Evolutionary conservation across 2,113 vertebrate genomes (phyloP).

Genomic region (Lepus timidus): DNA sequence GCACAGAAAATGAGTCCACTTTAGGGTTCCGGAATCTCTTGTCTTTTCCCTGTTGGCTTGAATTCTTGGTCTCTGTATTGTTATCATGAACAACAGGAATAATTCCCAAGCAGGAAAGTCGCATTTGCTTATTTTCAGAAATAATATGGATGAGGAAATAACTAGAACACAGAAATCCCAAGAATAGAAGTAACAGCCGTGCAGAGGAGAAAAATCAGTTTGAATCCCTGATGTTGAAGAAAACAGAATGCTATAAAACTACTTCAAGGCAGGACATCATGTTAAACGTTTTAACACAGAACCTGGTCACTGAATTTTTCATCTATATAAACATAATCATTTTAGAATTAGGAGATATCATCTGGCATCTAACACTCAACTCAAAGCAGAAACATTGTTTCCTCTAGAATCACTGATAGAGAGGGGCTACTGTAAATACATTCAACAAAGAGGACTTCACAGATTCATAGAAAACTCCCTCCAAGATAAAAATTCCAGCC

Average conservation of each 20-base stretch:
- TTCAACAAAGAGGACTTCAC: background rate
- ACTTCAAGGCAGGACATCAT: constrained; percentile 7
- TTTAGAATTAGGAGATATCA: constrained; percentile 37
- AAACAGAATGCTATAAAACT: background rate
- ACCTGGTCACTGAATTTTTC: constrained; percentile 2
- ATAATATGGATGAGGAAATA: background rate
- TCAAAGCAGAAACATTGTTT: constrained; percentile 45
- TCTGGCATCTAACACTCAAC: background rate
- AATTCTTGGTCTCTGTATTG: background rate
- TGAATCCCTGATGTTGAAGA: background rate
- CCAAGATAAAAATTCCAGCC: background rate
- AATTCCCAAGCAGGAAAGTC: background rate
- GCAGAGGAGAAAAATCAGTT: background rate
- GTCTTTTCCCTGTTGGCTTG: background rate
- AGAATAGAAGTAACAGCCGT: background rate
- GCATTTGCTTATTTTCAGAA: background rate
- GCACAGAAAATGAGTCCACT: background rate
- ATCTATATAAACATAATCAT: constrained; percentile 26
- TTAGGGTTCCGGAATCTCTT: background rate
- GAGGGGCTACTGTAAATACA: background rate
- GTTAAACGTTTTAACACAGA: constrained; percentile 39
- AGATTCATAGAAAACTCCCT: background rate
- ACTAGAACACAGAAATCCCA: background rate
- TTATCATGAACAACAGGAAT: background rate
- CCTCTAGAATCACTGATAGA: constrained; percentile 24